These are phyloP conservation scores for Lota lota DNA, from an alignment of 2,113 vertebrate species.

Conservation along the genomic window DNA sequence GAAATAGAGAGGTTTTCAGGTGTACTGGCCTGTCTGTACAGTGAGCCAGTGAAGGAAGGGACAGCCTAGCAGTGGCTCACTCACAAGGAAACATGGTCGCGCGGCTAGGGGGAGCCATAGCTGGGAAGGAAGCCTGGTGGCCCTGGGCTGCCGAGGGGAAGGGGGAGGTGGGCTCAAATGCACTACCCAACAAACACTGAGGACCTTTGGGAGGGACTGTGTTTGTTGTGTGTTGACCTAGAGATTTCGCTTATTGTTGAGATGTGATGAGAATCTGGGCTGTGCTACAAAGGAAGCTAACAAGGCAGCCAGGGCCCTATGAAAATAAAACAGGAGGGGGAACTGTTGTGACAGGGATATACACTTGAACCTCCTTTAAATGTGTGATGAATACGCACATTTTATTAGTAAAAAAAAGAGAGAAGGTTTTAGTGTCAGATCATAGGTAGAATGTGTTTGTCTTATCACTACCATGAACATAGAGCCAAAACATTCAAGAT, in stretches of 20 bases:
- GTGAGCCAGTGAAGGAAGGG: slow-evolving; percentile 48
- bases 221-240: slow-evolving; percentile 23
- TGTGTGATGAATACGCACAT: not conserved
- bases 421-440: slow-evolving; percentile 9
- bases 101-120: slow-evolving; percentile 77
- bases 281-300: slow-evolving; percentile 34
- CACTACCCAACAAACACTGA: slow-evolving; percentile 40
- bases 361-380: not conserved
- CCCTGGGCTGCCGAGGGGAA: slow-evolving; percentile 11
- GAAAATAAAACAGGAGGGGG: slow-evolving; percentile 19
- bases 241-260: slow-evolving; percentile 29
- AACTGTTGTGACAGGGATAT: slow-evolving; percentile 9
- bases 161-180: slow-evolving; percentile 11
- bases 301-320: slow-evolving; percentile 37
- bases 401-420: not conserved
- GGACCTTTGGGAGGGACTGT: slow-evolving; percentile 28
- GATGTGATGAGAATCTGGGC: slow-evolving; percentile 12
- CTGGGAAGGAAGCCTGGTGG: slow-evolving; percentile 38
- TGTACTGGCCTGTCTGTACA: slow-evolving; percentile 37
- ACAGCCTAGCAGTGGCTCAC: slow-evolving; percentile 52
- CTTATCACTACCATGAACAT: slow-evolving; percentile 35
- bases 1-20: slow-evolving; percentile 42
- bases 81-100: slow-evolving; percentile 68
- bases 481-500: slow-evolving; percentile 68
- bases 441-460: slow-evolving; percentile 17